Base-by-base conservation (phyloP, 2,888 invertebrate genomes). In the Elmis aenea region DNA sequence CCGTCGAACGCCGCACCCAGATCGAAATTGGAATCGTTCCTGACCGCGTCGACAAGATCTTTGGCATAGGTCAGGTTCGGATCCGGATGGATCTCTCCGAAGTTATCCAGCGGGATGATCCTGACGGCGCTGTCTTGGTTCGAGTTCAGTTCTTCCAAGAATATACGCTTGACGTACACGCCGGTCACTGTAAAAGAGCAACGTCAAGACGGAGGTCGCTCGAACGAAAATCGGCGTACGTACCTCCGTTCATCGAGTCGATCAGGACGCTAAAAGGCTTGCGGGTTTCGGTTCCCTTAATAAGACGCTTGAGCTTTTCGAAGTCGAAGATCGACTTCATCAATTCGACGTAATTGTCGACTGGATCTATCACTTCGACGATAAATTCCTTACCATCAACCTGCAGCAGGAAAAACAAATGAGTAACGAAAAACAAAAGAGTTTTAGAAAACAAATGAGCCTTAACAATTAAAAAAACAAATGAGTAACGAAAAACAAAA, bases 261-360 rank as follows among this genome's bases (percentile, higher is more conserved):
- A 97, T 83, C 14, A 95, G 79, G 47, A 99, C 78, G 57, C 87
- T 85, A 60, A 95, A 82, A 0, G 85, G 79, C 29, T 79, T 76
- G 39, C 79, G 75, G 6, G 72, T 72, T 6, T 73, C 67, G 4
- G 76, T 73, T 18, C 88, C 88, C 35, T 79, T 75, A 12, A 96
- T 73, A 34, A 92, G 75, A 1, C 70, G 67, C 57, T 77, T 83
- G 38, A 99, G 78, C 58, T 81, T 78, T 24, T 68, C 65, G 67
- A 99, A 99, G 72, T 99, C 94, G 69, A 99, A 99, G 50, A 99
- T 95, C 54, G 85, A 83, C 68, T 93, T 90, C 96, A 99, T 96
- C 46, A 88, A 78, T 1, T 74, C 70, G 1, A 90, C 79, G 61
- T 99, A 99, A 61, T 94, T 89, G 9, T 77, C 73, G 1, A 96